Base-by-base conservation (phyloP, 2,113 vertebrate species). In the Theristicus caerulescens region DNA sequence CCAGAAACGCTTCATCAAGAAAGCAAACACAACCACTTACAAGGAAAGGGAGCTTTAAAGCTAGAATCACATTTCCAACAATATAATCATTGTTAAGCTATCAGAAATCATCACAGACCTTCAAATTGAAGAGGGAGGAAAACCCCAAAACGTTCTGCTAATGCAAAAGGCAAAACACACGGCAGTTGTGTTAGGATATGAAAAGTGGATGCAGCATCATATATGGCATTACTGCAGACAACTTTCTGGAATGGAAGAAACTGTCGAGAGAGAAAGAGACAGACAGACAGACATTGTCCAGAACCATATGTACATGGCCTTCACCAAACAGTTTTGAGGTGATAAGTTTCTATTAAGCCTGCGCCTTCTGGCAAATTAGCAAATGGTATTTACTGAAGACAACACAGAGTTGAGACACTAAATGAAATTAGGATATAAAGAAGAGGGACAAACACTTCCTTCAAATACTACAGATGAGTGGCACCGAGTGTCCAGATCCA, bases 1-100 rank as follows among this genome's bases (percentile, higher is more conserved):
- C 82, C 97, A 95, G 96, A 96, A 98, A 98, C 62, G 86, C 95
- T 97, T 97, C 91, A 85, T 89, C 97, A 77, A 88, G 89, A 95
- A 86, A 97, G 93, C 93, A 88, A 94, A 93, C 59, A 93, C 85
- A 88, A 71, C 79, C 95, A 89, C 83, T 88, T 89, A 90, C 51
- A 85, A 95, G 89, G 85, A 83, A 86, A 96, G 76, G 92, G 73
- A 97, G 88, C 90, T 86, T 97, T 97, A 97, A 97, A 98, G 96
- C 93, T 84, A 97, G 87, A 96, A 67, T 94, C 96, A 96, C 89
- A 90, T 96, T 96, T 96, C 91, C 90, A 97, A 88, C 90, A 76
- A 86, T 17, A 95, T 78, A 91, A 92, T 78, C 59, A 89, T 67
- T 69, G 61, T 94, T 97, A 95, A 92, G 86, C 86, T 90, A 94